Base-by-base conservation (phyloP, 2,113 vertebrate species). In the Sinocyclocheilus grahami region DNA sequence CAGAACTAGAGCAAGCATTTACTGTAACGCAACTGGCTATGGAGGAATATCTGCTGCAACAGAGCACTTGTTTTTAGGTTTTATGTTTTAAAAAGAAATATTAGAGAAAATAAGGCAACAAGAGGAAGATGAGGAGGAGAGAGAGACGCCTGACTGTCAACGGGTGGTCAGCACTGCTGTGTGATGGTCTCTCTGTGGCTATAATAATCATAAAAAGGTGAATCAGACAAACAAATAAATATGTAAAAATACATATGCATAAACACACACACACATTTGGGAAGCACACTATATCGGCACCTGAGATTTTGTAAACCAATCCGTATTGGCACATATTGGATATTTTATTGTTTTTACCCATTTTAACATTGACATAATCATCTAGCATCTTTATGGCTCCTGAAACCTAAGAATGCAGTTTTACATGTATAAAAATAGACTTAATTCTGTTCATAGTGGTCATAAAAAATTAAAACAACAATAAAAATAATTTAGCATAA, bases 81-180 rank as follows among this genome's bases (percentile, higher is more conserved):
- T 65, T 27, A 75, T 33, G 69, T 46, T 87, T 89, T 85, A 0
- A 51, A 72, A 60, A 0, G 18, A 75, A 63, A 83, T 81, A 67
- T 60, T 30, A 53, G 85, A 93, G 91, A 93, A 90, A 91, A 86
- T 20, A 84, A 84, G 90, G 60, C 63, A 92, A 76, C 10, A 92
- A 63, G 83, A 89, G 18, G 69, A 89, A 75, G 85, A 88, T 11
- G 27, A 90, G 4, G 86, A 93, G 84, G 76, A 91, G 75, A 0
- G 46, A 86, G 24, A 85, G 86, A 4, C 84, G 84, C 74, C 76
- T 22, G 2, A 55, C 86, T 86, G 74, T 88, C 37, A 51, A 53
- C 12, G 87, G 87, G 65, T 79, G 71, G 24, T 39, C 89, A 0
- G 62, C 37, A 12, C 85, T 90, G 10, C 0, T 65, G 65, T 60